phyloP scores from a whole-genome alignment of 2,113 vertebrate species.

The Corythornis cristatus region DNA sequence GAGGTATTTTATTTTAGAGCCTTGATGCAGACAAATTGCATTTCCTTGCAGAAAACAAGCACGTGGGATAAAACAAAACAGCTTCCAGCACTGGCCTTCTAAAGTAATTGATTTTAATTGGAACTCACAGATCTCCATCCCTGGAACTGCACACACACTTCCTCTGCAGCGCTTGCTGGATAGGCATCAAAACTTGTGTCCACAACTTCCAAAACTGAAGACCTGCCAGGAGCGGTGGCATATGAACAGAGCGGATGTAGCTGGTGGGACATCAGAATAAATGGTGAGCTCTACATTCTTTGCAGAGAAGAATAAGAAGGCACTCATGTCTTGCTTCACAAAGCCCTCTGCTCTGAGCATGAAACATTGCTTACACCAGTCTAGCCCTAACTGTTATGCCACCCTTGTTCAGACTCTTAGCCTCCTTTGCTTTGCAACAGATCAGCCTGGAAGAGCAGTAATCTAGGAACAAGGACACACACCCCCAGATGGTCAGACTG shows the following conservation, averaged over 20 bases:
- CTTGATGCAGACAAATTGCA: neutral
- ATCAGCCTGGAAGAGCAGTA: neutral
- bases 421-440: neutral
- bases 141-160: neutral
- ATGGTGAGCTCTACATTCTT: neutral
- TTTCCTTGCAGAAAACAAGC: neutral
- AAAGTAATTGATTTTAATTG: neutral
- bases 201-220: neutral
- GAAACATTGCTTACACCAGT: neutral
- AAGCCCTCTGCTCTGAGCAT: neutral
- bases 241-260: neutral
- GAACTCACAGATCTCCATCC: neutral
- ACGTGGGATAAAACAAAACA: neutral
- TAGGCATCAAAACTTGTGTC: neutral
- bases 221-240: neutral
- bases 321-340: fast-evolving
- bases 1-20: neutral
- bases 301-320: neutral
- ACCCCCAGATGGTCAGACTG: neutral
- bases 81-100: neutral
- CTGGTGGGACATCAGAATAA: neutral
- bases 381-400: neutral
- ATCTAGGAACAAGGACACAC: neutral
- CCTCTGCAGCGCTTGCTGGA: neutral
- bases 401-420: neutral